These are phyloP conservation scores for Eristalinus aeneus DNA, from an alignment of 2,888 invertebrate genomes.

Conservation along the genomic window DNA sequence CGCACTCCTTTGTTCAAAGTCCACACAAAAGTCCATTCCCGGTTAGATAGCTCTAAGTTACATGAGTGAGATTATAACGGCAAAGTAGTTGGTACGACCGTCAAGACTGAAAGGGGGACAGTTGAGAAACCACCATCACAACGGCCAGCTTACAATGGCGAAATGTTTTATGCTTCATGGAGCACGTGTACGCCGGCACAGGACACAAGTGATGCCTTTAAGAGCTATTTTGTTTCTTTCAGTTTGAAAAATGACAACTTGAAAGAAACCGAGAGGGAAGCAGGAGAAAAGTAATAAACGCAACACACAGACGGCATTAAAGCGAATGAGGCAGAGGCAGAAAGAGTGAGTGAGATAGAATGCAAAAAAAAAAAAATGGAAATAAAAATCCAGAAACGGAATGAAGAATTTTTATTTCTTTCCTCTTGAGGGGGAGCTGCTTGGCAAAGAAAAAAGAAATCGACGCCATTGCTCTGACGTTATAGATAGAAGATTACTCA, in stretches of 20 bases:
- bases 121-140: background rate
- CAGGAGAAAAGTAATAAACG: background rate
- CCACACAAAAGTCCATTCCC: background rate
- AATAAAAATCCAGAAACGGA: background rate
- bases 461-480: background rate
- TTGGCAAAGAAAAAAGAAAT: background rate
- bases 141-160: background rate
- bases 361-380: background rate
- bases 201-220: constrained; percentile 13
- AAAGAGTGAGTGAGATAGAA: background rate
- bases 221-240: background rate
- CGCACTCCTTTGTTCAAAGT: background rate
- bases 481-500: background rate
- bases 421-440: background rate
- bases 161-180: constrained; percentile 6
- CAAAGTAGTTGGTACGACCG: background rate
- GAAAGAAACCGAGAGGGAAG: background rate
- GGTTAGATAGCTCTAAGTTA: background rate
- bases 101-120: background rate
- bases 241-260: background rate
- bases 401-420: background rate
- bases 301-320: background rate
- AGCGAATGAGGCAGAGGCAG: background rate
- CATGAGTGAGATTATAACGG: background rate
- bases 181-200: background rate